These are phyloP conservation scores for Lymantria dispar DNA, from an alignment of 2,888 invertebrate species.

Conservation along the genomic window DNA sequence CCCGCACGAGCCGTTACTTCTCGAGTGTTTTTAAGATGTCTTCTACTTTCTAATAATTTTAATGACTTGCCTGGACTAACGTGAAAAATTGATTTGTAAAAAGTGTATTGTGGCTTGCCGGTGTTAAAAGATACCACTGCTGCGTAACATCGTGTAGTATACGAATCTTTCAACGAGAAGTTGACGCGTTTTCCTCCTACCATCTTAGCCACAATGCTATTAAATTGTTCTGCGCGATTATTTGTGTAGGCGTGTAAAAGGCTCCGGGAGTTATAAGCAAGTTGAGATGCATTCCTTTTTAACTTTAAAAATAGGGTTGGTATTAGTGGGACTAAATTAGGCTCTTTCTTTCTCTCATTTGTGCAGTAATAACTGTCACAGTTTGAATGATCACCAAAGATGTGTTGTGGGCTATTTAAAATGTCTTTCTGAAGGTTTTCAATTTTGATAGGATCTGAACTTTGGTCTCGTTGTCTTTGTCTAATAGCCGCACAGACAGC, in stretches of 20 bases:
- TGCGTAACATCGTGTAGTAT: constrained; percentile 15
- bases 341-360: constrained; percentile 9
- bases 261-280: constrained; percentile 9
- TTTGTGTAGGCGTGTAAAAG: constrained; percentile 7
- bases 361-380: constrained; percentile 13
- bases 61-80: no score
- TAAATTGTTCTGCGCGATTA: constrained; percentile 15
- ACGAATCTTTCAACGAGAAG: constrained; percentile 23
- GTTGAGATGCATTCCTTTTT: constrained; percentile 11
- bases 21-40: constrained; percentile 4
- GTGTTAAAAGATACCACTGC: constrained; percentile 18
- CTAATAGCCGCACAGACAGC: constrained; percentile 11
- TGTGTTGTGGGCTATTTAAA: constrained; percentile 8
- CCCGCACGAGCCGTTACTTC: neutral
- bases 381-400: constrained; percentile 8
- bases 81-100: constrained; percentile 9
- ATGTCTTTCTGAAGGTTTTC: constrained; percentile 12
- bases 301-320: constrained; percentile 6
- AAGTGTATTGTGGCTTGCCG: constrained; percentile 12
- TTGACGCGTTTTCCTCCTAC: constrained; percentile 19
- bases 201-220: constrained; percentile 19
- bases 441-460: constrained; percentile 4
- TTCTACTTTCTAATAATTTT: no score
- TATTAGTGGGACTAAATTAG: constrained; percentile 2
- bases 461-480: constrained; percentile 3